Conservation (phyloP, 2,113 vertebrate genomes). For the Acinonyx jubatus region DNA sequence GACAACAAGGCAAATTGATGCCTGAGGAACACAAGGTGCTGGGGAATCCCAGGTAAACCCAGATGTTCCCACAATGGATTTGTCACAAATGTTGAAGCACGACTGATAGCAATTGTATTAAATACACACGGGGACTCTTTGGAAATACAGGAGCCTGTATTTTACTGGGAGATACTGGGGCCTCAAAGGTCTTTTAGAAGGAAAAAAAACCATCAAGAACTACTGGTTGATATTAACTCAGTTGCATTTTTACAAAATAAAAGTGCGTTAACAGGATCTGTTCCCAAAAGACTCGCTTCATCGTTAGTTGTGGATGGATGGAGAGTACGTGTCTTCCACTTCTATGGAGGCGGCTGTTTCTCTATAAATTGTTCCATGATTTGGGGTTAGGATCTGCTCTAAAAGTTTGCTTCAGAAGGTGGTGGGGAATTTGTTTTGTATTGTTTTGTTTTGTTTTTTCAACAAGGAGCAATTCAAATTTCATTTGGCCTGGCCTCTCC, state of each 20-base stretch:
- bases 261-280: background rate
- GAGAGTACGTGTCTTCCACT: rapidly evolving
- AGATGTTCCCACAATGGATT: background rate
- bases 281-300: background rate
- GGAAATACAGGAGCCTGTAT: background rate
- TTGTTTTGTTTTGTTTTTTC: background rate
- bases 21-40: background rate
- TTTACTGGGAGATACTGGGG: background rate
- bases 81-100: background rate
- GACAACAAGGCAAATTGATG: constrained; percentile 17
- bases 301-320: background rate
- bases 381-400: background rate
- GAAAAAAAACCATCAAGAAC: background rate
- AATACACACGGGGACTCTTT: background rate
- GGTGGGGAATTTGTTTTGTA: background rate
- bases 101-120: background rate
- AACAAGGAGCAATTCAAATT: background rate
- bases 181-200: background rate
- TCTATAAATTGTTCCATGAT: background rate
- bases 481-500: background rate
- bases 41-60: background rate
- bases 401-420: background rate
- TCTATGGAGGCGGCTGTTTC: rapidly evolving
- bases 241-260: background rate
- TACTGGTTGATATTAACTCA: background rate